Evolutionary conservation across 2,888 invertebrate genomes (phyloP).

Genomic region (Pyrrhia umbra): DNA sequence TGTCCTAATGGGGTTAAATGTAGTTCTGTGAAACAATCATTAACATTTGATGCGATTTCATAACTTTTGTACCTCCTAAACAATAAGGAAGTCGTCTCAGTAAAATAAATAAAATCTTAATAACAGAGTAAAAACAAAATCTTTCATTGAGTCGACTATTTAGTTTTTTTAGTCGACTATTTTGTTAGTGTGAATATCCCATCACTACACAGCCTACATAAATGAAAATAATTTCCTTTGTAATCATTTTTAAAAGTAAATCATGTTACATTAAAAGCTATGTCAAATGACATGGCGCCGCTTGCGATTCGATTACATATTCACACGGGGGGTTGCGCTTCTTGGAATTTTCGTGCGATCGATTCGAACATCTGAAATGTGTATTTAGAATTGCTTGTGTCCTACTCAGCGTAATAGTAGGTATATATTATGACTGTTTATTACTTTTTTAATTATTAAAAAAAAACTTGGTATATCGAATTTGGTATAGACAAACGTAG

Average conservation of each 20-base stretch:
- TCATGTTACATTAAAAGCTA: not conserved
- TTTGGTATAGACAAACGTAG: too few species aligned
- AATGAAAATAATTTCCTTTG: not conserved
- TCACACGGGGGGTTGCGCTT: conserved; percentile 70
- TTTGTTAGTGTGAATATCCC: too few species aligned
- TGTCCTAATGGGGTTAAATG: not conserved
- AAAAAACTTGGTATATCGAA: not conserved
- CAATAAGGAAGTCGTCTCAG: not conserved
- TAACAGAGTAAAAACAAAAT: not conserved
- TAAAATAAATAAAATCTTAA: not conserved
- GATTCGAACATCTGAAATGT: conserved; percentile 64
- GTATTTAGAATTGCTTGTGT: conserved; percentile 27
- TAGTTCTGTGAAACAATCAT: not conserved
- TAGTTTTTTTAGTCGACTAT: not conserved
- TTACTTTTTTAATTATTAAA: not conserved
- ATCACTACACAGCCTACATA: not conserved
- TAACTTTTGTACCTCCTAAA: not conserved
- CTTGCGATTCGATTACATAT: conserved; percentile 65
- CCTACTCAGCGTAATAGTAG: conserved; percentile 5
- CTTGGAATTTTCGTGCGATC: conserved; percentile 76
- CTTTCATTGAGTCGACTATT: conserved; percentile 11
- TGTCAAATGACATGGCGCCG: conserved; percentile 25
- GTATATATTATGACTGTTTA: not conserved
- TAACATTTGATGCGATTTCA: not conserved
- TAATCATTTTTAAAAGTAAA: conserved; percentile 1